These are phyloP conservation scores for Apodemia duryi DNA, from an alignment of 2,888 invertebrate species.

Conservation along the genomic window DNA sequence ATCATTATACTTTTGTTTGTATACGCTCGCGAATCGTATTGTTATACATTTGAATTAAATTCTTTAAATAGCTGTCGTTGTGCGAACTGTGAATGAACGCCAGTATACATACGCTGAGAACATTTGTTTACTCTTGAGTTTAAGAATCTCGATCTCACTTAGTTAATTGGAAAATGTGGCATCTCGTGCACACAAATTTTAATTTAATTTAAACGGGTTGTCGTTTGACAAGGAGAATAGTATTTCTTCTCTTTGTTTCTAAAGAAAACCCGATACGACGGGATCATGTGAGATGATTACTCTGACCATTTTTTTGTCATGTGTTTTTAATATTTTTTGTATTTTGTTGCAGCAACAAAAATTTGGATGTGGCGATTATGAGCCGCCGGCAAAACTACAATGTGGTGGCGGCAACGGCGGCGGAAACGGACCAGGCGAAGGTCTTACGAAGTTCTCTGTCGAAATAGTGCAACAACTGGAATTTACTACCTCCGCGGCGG, in stretches of 20 bases:
- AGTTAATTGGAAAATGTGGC: not conserved
- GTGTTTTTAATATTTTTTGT: not conserved
- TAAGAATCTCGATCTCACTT: constrained; percentile 5
- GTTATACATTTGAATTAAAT: constrained; percentile 19
- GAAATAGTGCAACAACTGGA: constrained; percentile 95
- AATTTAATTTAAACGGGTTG: too few species aligned
- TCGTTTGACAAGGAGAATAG: too few species aligned
- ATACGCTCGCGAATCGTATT: too few species aligned
- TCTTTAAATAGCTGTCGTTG: constrained; percentile 27
- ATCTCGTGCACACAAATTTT: too few species aligned
- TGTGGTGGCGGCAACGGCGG: constrained; percentile 64
- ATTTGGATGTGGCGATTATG: constrained; percentile 85
- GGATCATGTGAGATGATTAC: not conserved
- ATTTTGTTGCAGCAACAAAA: constrained; percentile 88
- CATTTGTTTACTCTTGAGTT: constrained; percentile 22
- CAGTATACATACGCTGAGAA: constrained; percentile 15
- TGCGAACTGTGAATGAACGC: constrained; percentile 23
- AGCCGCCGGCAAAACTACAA: constrained; percentile 87
- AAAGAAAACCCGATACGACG: too few species aligned
- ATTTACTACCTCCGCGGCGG: constrained; percentile 92
- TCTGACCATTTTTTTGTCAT: not conserved
- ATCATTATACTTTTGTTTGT: too few species aligned
- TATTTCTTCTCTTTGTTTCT: too few species aligned
- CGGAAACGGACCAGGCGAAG: constrained; percentile 70
- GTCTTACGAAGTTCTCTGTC: constrained; percentile 88